Percentiles rank a stretch among this genome's conserved stretches.
phyloP scores from a whole-genome alignment of 2,797 vertebrate genomes.

The Caiman crocodilus region DNA sequence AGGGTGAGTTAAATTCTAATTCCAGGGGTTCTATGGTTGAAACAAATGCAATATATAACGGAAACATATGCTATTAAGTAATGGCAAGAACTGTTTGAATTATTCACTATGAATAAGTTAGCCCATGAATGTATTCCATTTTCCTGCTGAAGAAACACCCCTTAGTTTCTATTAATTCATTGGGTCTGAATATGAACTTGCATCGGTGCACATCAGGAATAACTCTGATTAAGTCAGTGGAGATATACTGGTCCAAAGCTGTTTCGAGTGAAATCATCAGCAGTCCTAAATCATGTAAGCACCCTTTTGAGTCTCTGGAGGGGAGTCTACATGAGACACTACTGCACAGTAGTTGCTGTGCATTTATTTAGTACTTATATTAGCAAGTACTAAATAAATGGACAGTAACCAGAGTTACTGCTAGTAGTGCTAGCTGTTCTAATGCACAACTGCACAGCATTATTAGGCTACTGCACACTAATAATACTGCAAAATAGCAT shows the following conservation, averaged over 20 bases:
- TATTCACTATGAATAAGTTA: conserved; percentile 36
- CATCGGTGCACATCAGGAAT: not conserved
- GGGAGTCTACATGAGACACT: not conserved
- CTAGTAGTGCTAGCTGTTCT: too few relatives aligned
- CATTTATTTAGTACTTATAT: too few relatives aligned
- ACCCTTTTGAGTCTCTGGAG: not conserved
- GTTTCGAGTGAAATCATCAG: not conserved
- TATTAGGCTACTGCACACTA: too few relatives aligned
- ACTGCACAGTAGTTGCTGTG: too few relatives aligned
- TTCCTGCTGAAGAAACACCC: not conserved
- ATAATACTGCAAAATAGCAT: too few relatives aligned
- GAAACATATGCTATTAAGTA: not conserved
- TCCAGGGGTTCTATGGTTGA: not conserved
- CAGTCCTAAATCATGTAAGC: accelerated
- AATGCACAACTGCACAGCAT: too few relatives aligned
- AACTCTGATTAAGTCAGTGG: not conserved
- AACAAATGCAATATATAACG: not conserved
- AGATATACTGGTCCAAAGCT: not conserved
- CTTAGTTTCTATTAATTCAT: not conserved
- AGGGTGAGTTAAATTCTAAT: not conserved
- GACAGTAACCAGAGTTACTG: too few relatives aligned
- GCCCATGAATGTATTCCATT: not conserved
- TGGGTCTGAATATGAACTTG: not conserved
- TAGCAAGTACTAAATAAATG: too few relatives aligned
- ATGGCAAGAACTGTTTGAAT: conserved; percentile 18